Conservation (phyloP, 2,888 invertebrate species). For the Dolomedes plantarius region DNA sequence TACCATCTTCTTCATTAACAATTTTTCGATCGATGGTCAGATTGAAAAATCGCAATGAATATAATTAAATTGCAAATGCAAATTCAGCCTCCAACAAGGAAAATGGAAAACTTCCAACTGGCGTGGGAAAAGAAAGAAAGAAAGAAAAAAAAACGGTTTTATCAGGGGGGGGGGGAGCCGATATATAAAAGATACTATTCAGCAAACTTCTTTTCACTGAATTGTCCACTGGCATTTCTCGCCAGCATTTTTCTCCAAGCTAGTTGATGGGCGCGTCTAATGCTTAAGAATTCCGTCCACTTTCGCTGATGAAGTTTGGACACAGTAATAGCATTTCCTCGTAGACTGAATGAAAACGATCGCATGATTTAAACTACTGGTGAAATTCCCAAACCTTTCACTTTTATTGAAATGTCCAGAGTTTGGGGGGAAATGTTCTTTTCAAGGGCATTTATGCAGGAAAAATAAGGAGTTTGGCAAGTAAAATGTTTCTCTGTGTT, state of each 20-base stretch:
- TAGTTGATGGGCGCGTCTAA: neutral
- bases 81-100: too few relatives aligned
- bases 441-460: neutral
- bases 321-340: neutral
- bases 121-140: too few relatives aligned
- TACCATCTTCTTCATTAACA: too few relatives aligned
- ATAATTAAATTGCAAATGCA: too few relatives aligned
- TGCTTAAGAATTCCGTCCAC: neutral
- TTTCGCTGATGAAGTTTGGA: conserved; percentile 4
- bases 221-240: neutral
- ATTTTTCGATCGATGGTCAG: too few relatives aligned
- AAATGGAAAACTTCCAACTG: neutral
- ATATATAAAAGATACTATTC: neutral
- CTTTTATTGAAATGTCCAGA: neutral
- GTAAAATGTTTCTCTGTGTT: too few relatives aligned
- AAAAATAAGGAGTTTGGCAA: too few relatives aligned
- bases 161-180: neutral
- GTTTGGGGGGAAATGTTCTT: neutral
- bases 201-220: neutral
- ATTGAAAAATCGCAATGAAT: too few relatives aligned
- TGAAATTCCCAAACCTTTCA: neutral
- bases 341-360: neutral
- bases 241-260: neutral
- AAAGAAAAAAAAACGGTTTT: neutral
- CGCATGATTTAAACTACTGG: neutral